Conservation (phyloP, 1,140 invertebrate genomes). For the Zaprionus africanus region DNA sequence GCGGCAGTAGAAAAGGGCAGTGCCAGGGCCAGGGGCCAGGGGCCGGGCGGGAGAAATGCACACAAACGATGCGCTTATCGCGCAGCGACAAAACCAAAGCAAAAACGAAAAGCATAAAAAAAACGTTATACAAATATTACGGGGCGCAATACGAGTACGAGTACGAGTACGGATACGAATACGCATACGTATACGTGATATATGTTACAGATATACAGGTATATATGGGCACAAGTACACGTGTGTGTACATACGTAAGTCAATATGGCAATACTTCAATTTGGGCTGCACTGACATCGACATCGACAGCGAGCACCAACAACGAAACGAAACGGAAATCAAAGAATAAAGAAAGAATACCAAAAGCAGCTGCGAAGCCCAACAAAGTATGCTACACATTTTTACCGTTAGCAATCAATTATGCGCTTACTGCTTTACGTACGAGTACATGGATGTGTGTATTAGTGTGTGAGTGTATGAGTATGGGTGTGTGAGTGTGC, state of each 20-base stretch:
- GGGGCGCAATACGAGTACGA: background rate
- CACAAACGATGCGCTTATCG: constrained; percentile 20
- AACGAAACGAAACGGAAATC: constrained; percentile 11
- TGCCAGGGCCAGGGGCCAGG: background rate
- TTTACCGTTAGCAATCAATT: constrained; percentile 47
- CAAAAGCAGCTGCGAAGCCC: constrained; percentile 65
- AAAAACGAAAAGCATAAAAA: constrained; percentile 21
- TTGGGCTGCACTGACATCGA: constrained; percentile 7
- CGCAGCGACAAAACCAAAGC: constrained; percentile 8
- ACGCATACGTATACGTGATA: background rate
- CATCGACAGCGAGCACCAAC: constrained; percentile 17
- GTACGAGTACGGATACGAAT: background rate
- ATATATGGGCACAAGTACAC: constrained; percentile 3
- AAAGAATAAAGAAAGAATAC: constrained; percentile 25
- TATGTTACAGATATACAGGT: constrained; percentile 16
- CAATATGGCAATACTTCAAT: constrained; percentile 33
- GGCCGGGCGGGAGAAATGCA: constrained; percentile 1
- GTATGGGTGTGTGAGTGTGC: background rate
- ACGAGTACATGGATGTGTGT: constrained; percentile 20
- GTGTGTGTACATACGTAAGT: constrained; percentile 1
- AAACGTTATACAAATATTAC: constrained; percentile 16
- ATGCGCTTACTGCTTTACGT: constrained; percentile 41
- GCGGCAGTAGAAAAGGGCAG: background rate
- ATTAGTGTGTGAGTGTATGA: background rate
- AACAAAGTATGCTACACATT: constrained; percentile 77